These are phyloP conservation scores for Muscicapa adusta DNA, from an alignment of 2,113 vertebrate species.

Conservation along the genomic window DNA sequence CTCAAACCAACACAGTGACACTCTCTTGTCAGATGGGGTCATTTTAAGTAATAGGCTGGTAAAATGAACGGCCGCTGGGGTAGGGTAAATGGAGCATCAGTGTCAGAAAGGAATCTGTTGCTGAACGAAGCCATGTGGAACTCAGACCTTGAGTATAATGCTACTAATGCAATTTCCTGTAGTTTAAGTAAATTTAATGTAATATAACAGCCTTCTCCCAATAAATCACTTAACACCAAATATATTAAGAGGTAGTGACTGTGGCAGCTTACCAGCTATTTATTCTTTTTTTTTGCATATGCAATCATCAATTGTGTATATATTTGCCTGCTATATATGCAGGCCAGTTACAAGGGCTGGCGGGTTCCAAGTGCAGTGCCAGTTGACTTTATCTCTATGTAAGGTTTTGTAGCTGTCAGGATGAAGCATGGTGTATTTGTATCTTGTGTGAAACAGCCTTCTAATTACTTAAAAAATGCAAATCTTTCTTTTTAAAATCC, in stretches of 20 bases:
- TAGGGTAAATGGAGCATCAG: constrained; percentile 75
- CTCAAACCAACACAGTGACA: constrained; percentile 79
- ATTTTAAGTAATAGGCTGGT: constrained; percentile 72
- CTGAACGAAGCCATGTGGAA: constrained; percentile 84
- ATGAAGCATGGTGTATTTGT: neutral
- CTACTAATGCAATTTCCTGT: constrained; percentile 65
- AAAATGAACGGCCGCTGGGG: constrained; percentile 62
- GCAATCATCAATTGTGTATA: neutral
- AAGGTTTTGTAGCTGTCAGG: neutral
- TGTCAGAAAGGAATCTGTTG: constrained; percentile 87
- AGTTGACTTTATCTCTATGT: neutral
- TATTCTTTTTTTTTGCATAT: neutral
- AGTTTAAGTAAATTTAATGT: constrained; percentile 64
- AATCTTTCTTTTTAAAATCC: neutral
- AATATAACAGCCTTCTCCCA: constrained; percentile 58
- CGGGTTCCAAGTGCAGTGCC: neutral
- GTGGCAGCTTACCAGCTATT: neutral
- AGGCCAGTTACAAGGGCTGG: neutral
- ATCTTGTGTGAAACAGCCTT: neutral
- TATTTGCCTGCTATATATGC: neutral
- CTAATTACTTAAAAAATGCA: neutral
- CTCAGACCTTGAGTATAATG: constrained; percentile 47
- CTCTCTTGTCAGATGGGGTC: constrained; percentile 79
- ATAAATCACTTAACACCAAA: constrained; percentile 67
- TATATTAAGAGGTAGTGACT: neutral